Evolutionary conservation across 2,113 vertebrate species (phyloP).

Genomic region (Pachypanchax playfairii): DNA sequence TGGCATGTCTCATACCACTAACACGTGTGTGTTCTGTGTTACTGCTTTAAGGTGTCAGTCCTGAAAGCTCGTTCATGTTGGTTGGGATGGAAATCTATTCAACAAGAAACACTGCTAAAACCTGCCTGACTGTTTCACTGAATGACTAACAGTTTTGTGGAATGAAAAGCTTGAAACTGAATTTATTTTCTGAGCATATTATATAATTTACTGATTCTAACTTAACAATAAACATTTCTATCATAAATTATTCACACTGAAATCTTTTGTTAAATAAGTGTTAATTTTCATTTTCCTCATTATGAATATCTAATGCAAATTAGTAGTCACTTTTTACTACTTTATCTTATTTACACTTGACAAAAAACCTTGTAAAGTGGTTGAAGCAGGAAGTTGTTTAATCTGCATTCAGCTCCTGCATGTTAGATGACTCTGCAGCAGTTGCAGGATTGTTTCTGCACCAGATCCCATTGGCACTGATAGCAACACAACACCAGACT

Average conservation of each 20-base stretch:
- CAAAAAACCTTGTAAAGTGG: neutral
- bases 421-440: neutral
- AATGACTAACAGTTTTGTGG: neutral
- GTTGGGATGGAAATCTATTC: slow-evolving; percentile 2
- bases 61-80: slow-evolving; percentile 11
- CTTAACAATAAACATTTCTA: neutral
- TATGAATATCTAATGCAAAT: neutral
- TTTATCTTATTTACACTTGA: neutral
- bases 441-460: neutral
- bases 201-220: neutral
- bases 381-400: neutral
- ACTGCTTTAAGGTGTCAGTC: slow-evolving; percentile 16
- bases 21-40: slow-evolving; percentile 10
- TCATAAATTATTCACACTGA: neutral
- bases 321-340: neutral
- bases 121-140: slow-evolving; percentile 10
- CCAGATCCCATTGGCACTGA: neutral
- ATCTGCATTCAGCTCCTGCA: neutral
- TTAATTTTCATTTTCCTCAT: neutral
- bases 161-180: neutral
- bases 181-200: neutral
- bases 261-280: neutral
- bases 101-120: slow-evolving; percentile 30
- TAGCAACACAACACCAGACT: neutral
- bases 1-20: slow-evolving; percentile 15